Evolutionary conservation across 2,797 vertebrate species (phyloP), one percentile per base, ranked within the genome.

Genomic region (Rhinophrynus dorsalis): DNA sequence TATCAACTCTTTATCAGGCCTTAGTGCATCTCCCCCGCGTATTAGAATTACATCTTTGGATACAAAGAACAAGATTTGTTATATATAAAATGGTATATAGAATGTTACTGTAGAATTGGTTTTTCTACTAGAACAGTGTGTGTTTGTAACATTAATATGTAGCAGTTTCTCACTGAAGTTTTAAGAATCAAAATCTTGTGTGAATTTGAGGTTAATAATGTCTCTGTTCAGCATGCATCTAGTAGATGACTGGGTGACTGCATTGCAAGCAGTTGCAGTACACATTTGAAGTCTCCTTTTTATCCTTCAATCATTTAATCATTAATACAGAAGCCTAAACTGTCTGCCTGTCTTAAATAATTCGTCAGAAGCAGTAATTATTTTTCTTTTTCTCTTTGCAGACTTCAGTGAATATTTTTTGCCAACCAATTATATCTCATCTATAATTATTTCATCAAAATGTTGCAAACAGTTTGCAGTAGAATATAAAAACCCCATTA

Each of bases 391-490:
- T 66, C 37, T 68, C 64, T 29, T 42, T 65, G 57, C 74, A 67
- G 54, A 23, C 64, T 15, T 10, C 11, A 21, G 11, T 7, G 42
- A 55, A 65, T 35, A 11, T 30, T 45, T 35, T 79, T 71, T 51
- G 10, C 61, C 40, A 75, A 18, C 61, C 44, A 21, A 20, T 74
- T 67, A 21, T 67, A 55, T 57, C 21, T 62, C 26, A 13, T 54
- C 44, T 66, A 48, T 65, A 62, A 64, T 67, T 61, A 73, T 66
- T 79, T 68, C 74, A 72, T 74, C 51, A 50, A 50, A 75, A 21
- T 72, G 74, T 78, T 60, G 56, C 57, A 72, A 29, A 45, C 33
- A 44, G 55, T 75, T 77, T 67, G 63, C 18, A 54, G 17, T 12
- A 45, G 23, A 32, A 47, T 42, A 61, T 74, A 66, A 59, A 72